These are phyloP conservation scores for Poecilus cupreus DNA, from an alignment of 2,888 invertebrate species.

Conservation along the genomic window DNA sequence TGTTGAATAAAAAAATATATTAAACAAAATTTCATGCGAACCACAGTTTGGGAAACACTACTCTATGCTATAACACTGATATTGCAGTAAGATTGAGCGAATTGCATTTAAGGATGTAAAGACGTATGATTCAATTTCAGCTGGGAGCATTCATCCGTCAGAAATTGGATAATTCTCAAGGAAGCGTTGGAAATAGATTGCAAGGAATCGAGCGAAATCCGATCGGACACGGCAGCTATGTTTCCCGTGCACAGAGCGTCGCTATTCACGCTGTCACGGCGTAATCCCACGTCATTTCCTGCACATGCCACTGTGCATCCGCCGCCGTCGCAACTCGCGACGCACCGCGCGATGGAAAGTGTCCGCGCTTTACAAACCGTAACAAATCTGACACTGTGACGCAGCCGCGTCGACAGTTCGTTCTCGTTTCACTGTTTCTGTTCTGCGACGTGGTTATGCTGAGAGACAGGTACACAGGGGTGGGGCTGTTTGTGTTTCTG, in stretches of 20 bases:
- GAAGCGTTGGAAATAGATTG: slow-evolving; percentile 24
- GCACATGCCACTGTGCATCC: slow-evolving; percentile 19
- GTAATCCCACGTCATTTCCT: slow-evolving; percentile 51
- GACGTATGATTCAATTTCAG: background rate
- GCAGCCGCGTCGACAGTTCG: slow-evolving; percentile 15
- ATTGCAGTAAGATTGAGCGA: too few relatives aligned
- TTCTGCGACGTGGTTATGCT: background rate
- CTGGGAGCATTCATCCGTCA: background rate
- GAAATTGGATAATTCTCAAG: slow-evolving; percentile 3
- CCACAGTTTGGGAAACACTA: too few relatives aligned
- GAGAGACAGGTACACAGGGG: background rate
- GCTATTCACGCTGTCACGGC: slow-evolving; percentile 41
- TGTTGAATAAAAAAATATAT: too few relatives aligned
- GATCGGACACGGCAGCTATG: slow-evolving; percentile 12
- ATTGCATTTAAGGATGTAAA: background rate
- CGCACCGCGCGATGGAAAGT: slow-evolving; percentile 36
- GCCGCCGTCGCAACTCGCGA: background rate
- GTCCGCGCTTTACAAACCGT: slow-evolving; percentile 63
- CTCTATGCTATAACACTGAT: too few relatives aligned
- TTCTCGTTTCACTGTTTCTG: background rate
- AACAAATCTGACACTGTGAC: slow-evolving; percentile 65
- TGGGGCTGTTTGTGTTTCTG: background rate
- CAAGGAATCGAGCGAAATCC: slow-evolving; percentile 25
- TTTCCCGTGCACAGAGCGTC: slow-evolving; percentile 18
- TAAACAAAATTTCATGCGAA: too few relatives aligned